Evolutionary conservation across 2,113 vertebrate genomes (phyloP).

Genomic region (human): DNA sequence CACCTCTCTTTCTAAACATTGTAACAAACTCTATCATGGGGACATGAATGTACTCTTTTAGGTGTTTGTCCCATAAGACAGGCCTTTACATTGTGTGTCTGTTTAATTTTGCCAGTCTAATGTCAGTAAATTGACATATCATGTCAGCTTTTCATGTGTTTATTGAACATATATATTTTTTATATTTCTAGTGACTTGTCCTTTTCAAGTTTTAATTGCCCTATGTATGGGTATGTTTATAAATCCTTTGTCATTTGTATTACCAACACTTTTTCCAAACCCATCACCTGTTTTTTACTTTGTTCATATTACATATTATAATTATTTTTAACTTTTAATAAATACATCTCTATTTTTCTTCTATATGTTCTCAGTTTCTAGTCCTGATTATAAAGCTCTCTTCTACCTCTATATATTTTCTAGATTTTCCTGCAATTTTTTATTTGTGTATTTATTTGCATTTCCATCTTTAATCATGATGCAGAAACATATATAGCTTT

Average conservation of each 20-base stretch:
- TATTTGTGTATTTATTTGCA: neutral
- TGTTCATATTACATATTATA: neutral
- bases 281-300: neutral
- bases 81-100: neutral
- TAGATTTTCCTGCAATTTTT: neutral
- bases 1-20: neutral
- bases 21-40: neutral
- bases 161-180: neutral
- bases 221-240: neutral
- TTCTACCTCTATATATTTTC: neutral
- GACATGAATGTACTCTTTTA: neutral
- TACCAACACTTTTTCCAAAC: neutral
- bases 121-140: neutral
- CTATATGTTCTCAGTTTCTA: neutral
- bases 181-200: neutral
- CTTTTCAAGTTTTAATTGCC: neutral
- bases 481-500: neutral
- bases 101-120: neutral
- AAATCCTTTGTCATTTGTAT: neutral
- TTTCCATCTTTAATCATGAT: neutral
- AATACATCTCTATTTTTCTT: neutral
- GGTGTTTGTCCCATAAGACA: neutral
- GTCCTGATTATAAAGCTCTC: neutral
- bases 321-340: slow-evolving; percentile 23
- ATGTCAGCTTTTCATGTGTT: neutral